phyloP scores from a whole-genome alignment of 2,113 vertebrate species.

The Melozone crissalis region DNA sequence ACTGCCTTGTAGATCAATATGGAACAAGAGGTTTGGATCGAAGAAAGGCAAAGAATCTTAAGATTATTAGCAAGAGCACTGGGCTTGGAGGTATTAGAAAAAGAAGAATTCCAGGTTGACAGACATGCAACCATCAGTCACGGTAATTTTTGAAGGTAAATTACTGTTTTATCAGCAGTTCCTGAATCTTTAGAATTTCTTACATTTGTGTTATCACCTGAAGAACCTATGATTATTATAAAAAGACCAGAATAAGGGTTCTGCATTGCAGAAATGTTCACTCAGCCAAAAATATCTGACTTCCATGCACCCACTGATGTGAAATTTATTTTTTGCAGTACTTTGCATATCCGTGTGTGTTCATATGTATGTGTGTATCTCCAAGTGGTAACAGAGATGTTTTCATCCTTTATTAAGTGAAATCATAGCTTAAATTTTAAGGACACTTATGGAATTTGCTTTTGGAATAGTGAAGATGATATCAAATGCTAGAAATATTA shows the following conservation, averaged over 20 bases:
- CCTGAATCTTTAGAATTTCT: not conserved
- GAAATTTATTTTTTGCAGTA: not conserved
- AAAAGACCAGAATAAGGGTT: not conserved
- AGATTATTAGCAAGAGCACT: not conserved
- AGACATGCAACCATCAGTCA: not conserved
- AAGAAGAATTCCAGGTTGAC: not conserved
- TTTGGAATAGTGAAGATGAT: not conserved
- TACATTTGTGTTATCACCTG: not conserved
- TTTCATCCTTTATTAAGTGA: slow-evolving; percentile 2
- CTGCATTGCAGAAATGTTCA: not conserved
- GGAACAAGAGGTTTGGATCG: not conserved
- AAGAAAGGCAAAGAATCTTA: not conserved
- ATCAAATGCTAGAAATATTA: not conserved
- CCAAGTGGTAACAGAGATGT: not conserved
- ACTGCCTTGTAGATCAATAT: not conserved
- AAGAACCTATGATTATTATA: not conserved
- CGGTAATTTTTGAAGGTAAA: not conserved
- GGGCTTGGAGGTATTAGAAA: not conserved
- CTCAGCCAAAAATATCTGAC: not conserved
- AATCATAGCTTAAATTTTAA: not conserved
- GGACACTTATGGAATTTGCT: not conserved
- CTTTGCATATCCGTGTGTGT: not conserved
- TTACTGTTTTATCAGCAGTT: not conserved
- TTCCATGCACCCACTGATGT: not conserved
- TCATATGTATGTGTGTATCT: not conserved